phyloP scores from a whole-genome alignment of 2,113 vertebrate species.

The Xenopus borealis region DNA sequence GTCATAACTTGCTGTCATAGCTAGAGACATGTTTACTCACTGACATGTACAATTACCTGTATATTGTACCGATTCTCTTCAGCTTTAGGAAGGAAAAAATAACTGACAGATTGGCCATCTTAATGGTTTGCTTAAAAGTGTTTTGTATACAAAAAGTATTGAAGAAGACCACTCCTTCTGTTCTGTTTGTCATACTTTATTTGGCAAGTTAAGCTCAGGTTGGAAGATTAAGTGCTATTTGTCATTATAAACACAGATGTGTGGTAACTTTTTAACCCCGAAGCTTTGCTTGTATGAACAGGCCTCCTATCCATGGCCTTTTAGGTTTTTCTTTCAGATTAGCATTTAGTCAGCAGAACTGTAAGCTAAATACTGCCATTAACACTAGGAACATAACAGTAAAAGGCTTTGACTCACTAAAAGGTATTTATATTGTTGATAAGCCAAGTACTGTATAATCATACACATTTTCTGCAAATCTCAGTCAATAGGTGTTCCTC shows the following conservation, averaged over 20 bases:
- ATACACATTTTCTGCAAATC: no score
- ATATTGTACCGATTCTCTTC: slow-evolving; percentile 54
- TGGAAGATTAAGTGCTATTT: slow-evolving; percentile 64
- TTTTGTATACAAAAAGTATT: slow-evolving; percentile 55
- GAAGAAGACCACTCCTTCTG: slow-evolving; percentile 55
- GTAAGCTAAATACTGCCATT: not conserved
- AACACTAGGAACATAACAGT: not conserved
- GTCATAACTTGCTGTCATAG: slow-evolving; percentile 51
- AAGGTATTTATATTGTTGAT: no score
- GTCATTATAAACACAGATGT: slow-evolving; percentile 67
- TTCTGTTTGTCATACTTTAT: slow-evolving; percentile 66
- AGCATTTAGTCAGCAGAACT: slow-evolving; percentile 2
- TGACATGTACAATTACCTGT: slow-evolving; percentile 55
- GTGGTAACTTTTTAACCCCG: slow-evolving; percentile 62
- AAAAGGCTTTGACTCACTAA: no score
- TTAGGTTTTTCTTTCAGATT: not conserved
- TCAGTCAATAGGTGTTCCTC: no score
- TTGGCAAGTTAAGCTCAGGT: slow-evolving; percentile 57
- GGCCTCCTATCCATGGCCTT: slow-evolving; percentile 51
- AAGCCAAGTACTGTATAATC: no score
- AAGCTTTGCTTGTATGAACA: slow-evolving; percentile 69
- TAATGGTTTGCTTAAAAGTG: slow-evolving; percentile 68
- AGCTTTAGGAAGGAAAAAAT: slow-evolving; percentile 9
- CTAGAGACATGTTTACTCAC: slow-evolving; percentile 60
- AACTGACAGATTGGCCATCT: slow-evolving; percentile 36